Conservation (phyloP, 1,140 invertebrate species). For the Hirudo medicinalis region DNA sequence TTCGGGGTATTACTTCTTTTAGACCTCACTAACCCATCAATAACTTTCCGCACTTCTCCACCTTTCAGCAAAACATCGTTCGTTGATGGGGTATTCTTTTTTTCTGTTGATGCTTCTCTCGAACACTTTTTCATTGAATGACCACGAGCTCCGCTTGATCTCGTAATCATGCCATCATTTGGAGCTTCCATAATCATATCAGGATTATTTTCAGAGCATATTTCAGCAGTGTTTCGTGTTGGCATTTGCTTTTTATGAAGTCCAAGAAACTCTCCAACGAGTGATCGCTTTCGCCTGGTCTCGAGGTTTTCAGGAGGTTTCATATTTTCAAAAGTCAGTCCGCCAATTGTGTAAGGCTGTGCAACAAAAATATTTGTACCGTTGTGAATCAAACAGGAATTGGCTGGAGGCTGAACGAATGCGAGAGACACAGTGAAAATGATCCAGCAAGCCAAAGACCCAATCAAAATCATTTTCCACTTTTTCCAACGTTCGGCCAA, state of each 20-base stretch:
- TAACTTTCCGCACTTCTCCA: no score
- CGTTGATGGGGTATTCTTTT: no score
- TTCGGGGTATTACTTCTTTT: no score
- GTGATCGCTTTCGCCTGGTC: neutral
- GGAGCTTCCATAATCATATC: neutral
- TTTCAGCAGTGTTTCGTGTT: neutral
- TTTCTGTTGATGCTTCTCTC: no score
- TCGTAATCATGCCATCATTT: no score
- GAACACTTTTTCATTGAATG: no score
- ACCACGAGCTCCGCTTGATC: no score
- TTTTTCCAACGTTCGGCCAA: slow-evolving; percentile 59
- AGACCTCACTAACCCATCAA: no score
- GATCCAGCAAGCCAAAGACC: slow-evolving; percentile 83
- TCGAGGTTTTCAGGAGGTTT: neutral
- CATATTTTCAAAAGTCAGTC: slow-evolving; percentile 21
- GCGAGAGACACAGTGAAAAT: slow-evolving; percentile 87
- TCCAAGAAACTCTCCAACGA: neutral
- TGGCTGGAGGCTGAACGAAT: slow-evolving; percentile 80
- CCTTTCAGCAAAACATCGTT: no score
- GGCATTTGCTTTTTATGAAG: neutral
- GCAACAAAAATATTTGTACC: slow-evolving; percentile 46
- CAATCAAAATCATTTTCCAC: slow-evolving; percentile 64
- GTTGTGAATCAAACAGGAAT: slow-evolving; percentile 67
- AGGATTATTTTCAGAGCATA: slow-evolving; percentile 1
- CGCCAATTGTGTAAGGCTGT: slow-evolving; percentile 16